Evolutionary conservation across 2,888 invertebrate genomes (phyloP).

Genomic region (Coelinius sp.): DNA sequence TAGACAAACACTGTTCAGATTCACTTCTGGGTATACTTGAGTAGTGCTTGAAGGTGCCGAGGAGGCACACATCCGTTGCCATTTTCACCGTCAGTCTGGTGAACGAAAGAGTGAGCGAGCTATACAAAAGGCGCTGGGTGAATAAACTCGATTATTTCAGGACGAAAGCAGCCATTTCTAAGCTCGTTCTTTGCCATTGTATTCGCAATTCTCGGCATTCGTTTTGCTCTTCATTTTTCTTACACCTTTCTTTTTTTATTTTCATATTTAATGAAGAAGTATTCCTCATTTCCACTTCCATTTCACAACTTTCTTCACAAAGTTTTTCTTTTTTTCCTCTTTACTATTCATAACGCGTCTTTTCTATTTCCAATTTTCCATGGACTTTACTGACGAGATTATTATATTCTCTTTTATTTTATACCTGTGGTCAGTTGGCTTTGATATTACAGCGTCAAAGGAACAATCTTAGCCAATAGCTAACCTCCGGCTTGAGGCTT

Average conservation of each 20-base stretch:
- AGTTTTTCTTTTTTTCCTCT: neutral
- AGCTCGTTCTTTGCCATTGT: slow-evolving; percentile 47
- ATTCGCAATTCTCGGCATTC: slow-evolving; percentile 35
- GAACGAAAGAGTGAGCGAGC: neutral
- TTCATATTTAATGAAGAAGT: slow-evolving; percentile 27
- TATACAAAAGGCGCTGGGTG: slow-evolving; percentile 36
- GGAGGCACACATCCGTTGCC: slow-evolving; percentile 1
- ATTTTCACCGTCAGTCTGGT: neutral
- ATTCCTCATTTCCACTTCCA: neutral
- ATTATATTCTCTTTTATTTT: neutral
- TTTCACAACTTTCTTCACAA: slow-evolving; percentile 3
- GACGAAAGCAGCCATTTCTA: slow-evolving; percentile 58
- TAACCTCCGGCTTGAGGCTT: slow-evolving; percentile 24
- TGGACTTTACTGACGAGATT: neutral
- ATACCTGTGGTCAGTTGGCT: neutral
- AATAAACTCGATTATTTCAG: slow-evolving; percentile 61
- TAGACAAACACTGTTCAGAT: slow-evolving; percentile 16
- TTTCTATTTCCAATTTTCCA: neutral
- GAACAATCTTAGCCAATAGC: slow-evolving; percentile 37
- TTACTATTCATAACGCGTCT: neutral
- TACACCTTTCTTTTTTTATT: neutral
- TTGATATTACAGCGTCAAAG: neutral
- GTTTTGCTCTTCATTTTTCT: slow-evolving; percentile 19
- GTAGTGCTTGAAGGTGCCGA: slow-evolving; percentile 5
- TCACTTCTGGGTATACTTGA: slow-evolving; percentile 10